Evolutionary conservation across 2,113 vertebrate species (phyloP).

Genomic region (Struthio camelus): DNA sequence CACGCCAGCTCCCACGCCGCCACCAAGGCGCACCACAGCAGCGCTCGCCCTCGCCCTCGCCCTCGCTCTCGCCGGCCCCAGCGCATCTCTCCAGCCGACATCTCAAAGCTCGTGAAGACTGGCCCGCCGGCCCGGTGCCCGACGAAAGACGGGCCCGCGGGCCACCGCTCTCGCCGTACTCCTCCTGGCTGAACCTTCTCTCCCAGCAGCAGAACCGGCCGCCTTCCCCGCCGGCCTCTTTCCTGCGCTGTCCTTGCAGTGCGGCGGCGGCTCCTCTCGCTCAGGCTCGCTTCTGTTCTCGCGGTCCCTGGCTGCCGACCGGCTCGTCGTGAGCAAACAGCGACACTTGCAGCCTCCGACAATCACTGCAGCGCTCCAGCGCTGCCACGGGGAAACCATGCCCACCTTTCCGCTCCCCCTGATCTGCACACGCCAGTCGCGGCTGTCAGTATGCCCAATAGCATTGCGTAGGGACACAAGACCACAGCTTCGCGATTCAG

Average conservation of each 20-base stretch:
- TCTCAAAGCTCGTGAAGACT: not conserved
- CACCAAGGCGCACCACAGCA: constrained; percentile 46
- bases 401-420: too few relatives aligned
- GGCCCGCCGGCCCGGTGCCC: too few relatives aligned
- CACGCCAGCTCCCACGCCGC: not conserved
- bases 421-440: too few relatives aligned
- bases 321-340: not conserved
- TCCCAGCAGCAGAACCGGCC: too few relatives aligned
- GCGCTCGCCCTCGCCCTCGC: not conserved
- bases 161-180: not conserved
- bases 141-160: too few relatives aligned
- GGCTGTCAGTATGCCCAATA: too few relatives aligned
- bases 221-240: too few relatives aligned
- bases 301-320: too few relatives aligned
- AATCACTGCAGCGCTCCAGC: not conserved
- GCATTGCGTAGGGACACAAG: too few relatives aligned
- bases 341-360: not conserved
- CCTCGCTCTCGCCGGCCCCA: not conserved
- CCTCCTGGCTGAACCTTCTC: too few relatives aligned
- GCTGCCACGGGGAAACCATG: accelerated
- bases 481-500: too few relatives aligned
- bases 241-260: not conserved
- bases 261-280: not conserved
- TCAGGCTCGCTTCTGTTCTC: too few relatives aligned
- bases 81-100: not conserved